Evolutionary conservation across 2,888 invertebrate genomes (phyloP), one percentile per base, ranked within the genome.

Genomic region (Tetheella fluctuosa): DNA sequence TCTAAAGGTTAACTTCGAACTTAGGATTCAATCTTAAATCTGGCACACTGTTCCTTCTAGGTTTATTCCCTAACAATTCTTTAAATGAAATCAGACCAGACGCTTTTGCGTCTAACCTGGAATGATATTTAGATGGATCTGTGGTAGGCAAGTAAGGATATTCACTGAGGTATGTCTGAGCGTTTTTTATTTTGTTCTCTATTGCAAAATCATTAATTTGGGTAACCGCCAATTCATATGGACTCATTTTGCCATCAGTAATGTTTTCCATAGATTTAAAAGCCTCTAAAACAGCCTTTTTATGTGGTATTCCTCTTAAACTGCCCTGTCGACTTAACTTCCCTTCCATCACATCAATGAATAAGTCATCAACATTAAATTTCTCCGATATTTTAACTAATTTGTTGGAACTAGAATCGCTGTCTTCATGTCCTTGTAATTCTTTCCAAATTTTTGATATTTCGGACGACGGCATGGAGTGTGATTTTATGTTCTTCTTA

Each of bases 221-320:
- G 8, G 89, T 79, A 4, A 84, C 77, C 0, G 88, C 82, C 55
- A 91, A 84, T 64, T 92, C 93, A 69, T 92, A 94, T 0, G 92
- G 85, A 70, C 83, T 89, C 5, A 89, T 69, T 66, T 84, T 86
- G 23, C 70, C 83, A 63, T 88, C 84, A 13, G 85, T 69, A 54
- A 94, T 68, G 66, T 91, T 93, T 74, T 94, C 94, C 90, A 94
- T 93, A 1, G 94, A 94, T 68, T 86, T 86, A 65, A 94, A 93
- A 0, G 94, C 83, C 75, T 93, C 93, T 23, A 94, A 80, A 48
- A 94, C 94, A 1, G 94, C 94, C 76, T 91, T 93, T 69, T 93
- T 93, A 73, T 94, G 89, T 28, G 94, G 93, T 69, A 94, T 94
- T 0, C 94, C 94, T 74, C 92, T 83, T 53, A 94, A 88, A 73